phyloP scores from a whole-genome alignment of 2,797 vertebrate species.

The Valencia hispanica region DNA sequence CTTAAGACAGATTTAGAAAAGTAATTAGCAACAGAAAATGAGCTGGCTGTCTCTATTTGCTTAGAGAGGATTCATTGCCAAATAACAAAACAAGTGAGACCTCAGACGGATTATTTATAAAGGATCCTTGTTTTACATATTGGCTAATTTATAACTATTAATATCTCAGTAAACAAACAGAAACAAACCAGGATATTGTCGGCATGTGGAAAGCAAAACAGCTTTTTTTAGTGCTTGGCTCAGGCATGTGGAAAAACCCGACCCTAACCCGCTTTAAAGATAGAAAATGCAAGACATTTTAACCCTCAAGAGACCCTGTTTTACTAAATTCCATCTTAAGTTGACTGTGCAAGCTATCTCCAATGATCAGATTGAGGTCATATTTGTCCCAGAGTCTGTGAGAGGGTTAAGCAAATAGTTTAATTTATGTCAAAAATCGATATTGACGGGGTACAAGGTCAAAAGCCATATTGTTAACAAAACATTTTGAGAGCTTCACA shows the following conservation, averaged over 20 bases:
- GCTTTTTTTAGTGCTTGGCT: neutral
- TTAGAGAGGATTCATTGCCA: conserved; percentile 8
- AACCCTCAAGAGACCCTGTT: neutral
- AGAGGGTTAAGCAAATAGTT: neutral
- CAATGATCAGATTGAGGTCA: neutral
- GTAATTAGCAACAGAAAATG: conserved; percentile 26
- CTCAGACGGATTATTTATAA: neutral
- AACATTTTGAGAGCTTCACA: neutral
- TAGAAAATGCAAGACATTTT: neutral
- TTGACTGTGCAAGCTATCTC: neutral
- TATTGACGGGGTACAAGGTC: neutral
- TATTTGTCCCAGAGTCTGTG: neutral
- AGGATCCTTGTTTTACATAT: conserved; percentile 3
- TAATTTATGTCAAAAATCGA: neutral
- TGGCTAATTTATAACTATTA: neutral
- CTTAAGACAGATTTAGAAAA: conserved; percentile 31
- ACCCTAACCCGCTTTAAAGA: neutral
- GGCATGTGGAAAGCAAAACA: neutral
- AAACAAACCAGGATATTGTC: neutral
- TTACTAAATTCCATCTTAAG: neutral
- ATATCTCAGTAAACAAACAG: neutral
- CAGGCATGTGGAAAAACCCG: neutral
- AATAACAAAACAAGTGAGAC: conserved; percentile 21
- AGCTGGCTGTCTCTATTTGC: conserved; percentile 23
- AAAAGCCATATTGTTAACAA: neutral